These are phyloP conservation scores for Apodemia mormo DNA, from an alignment of 2,888 invertebrate genomes.

Conservation along the genomic window DNA sequence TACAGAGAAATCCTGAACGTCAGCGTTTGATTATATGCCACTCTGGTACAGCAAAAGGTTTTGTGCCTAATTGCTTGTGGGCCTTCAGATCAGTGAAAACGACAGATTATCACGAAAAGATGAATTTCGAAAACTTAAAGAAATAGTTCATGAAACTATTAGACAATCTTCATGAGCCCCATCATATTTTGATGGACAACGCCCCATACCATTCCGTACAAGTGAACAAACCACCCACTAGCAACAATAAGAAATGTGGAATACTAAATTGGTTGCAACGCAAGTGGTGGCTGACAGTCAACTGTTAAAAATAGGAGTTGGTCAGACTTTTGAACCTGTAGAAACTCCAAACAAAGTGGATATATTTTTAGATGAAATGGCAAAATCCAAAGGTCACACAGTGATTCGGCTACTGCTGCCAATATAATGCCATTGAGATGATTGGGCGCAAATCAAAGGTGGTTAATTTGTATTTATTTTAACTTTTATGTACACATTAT, in stretches of 20 bases:
- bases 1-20: background rate
- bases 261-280: constrained; percentile 32
- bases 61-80: constrained; percentile 23
- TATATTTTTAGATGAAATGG: constrained; percentile 34
- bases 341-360: background rate
- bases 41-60: constrained; percentile 33
- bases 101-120: constrained; percentile 19
- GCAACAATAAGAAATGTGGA: constrained; percentile 29
- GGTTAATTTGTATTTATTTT: too few species aligned
- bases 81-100: too few species aligned
- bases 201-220: constrained; percentile 19
- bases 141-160: constrained; percentile 29
- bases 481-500: too few species aligned
- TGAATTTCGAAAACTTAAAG: constrained; percentile 33
- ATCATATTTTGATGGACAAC: constrained; percentile 35
- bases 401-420: constrained; percentile 36
- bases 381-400: constrained; percentile 29
- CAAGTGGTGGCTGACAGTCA: constrained; percentile 1
- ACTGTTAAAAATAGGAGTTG: too few species aligned
- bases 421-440: constrained; percentile 35
- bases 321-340: too few species aligned
- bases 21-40: constrained; percentile 33
- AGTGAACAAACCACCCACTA: constrained; percentile 30
- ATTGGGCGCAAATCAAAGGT: constrained; percentile 8
- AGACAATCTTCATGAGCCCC: constrained; percentile 27